A percentile compares a stretch with the other conserved stretches of the same genome.
Conservation (phyloP, 2,113 vertebrate genomes). For the Elanus axillaris region DNA sequence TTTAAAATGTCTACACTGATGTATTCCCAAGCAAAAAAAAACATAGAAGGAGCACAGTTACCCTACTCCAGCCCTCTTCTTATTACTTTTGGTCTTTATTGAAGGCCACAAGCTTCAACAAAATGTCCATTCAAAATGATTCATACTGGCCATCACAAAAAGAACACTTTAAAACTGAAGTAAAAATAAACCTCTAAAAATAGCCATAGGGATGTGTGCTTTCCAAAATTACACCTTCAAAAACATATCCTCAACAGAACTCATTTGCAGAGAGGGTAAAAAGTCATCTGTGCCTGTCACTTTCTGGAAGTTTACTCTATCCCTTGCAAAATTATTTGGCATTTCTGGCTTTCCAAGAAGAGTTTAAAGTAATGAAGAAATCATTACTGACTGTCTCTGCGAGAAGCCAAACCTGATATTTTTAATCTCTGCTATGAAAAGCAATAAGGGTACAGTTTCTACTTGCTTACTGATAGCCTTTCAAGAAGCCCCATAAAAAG, state of each 20-base stretch:
- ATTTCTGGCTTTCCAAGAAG: background rate
- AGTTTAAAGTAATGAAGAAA: background rate
- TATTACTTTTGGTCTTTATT: background rate
- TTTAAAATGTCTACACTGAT: background rate
- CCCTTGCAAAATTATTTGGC: background rate
- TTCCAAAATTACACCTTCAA: background rate
- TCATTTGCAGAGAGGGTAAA: background rate
- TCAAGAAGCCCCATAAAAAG: rapidly evolving
- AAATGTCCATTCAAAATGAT: background rate
- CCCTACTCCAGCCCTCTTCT: background rate
- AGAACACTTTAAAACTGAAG: background rate
- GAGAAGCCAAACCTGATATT: background rate
- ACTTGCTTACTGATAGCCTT: background rate
- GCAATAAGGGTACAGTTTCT: background rate
- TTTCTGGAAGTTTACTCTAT: background rate
- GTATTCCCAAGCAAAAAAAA: background rate
- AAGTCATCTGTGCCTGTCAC: background rate
- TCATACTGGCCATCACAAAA: background rate
- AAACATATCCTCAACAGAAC: background rate
- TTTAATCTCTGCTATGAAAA: background rate
- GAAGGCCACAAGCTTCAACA: background rate
- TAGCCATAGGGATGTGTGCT: background rate
- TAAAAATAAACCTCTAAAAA: background rate
- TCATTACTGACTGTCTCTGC: background rate
- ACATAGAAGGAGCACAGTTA: background rate